phyloP scores from a whole-genome alignment of 2,113 vertebrate species.

The Anser brachyrhynchus region DNA sequence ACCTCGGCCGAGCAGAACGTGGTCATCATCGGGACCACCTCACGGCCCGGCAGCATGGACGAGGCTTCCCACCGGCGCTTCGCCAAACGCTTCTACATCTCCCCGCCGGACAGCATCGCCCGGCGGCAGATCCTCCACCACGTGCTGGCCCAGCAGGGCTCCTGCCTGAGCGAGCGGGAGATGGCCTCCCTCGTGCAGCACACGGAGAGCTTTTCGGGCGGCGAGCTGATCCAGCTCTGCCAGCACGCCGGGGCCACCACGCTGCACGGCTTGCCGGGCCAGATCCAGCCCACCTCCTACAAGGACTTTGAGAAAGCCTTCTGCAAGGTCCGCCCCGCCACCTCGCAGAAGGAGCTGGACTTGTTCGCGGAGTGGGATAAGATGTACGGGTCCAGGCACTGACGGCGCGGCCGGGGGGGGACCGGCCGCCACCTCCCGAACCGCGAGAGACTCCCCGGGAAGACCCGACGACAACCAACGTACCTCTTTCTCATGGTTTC shows the following conservation, averaged over 20 bases:
- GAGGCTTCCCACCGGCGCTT: constrained; percentile 89
- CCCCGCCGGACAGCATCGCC: constrained; percentile 82
- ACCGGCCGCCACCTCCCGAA: fast-evolving
- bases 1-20: constrained; percentile 78
- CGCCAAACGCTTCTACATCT: constrained; percentile 87
- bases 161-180: constrained; percentile 87
- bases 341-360: constrained; percentile 90
- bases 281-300: constrained; percentile 82
- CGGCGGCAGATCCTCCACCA: constrained; percentile 89
- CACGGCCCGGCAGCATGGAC: constrained; percentile 88
- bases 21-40: constrained; percentile 88
- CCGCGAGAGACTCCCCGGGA: fast-evolving
- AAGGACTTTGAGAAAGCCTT: constrained; percentile 93
- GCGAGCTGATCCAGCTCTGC: constrained; percentile 89
- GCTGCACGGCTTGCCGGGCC: constrained; percentile 73
- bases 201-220: constrained; percentile 88
- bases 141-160: constrained; percentile 84
- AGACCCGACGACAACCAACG: fast-evolving
- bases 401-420: background rate
- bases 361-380: constrained; percentile 93
- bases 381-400: constrained; percentile 84
- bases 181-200: constrained; percentile 87
- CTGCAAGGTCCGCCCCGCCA: constrained; percentile 88
- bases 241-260: constrained; percentile 84
- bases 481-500: fast-evolving